These are phyloP conservation scores for Cherax quadricarinatus DNA, from an alignment of 1,140 invertebrate species.

Conservation along the genomic window DNA sequence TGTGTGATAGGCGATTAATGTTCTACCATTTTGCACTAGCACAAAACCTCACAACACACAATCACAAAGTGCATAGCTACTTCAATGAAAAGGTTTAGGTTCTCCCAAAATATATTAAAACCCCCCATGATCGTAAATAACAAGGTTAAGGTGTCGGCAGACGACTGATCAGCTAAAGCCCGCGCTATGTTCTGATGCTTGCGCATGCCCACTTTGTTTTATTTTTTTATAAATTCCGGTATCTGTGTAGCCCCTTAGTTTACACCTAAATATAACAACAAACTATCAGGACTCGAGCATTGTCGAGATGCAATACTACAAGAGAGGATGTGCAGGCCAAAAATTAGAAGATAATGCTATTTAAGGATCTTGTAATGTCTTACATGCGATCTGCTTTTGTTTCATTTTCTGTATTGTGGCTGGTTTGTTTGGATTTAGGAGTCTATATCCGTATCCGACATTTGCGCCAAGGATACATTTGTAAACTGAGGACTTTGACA, in stretches of 20 bases:
- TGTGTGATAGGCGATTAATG: neutral
- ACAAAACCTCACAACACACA: neutral
- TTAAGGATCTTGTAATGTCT: neutral
- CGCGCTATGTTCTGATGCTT: conserved; percentile 67
- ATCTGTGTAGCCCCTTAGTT: neutral
- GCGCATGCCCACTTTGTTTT: conserved; percentile 69
- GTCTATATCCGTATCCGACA: conserved; percentile 62
- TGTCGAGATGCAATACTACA: neutral
- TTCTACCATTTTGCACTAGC: neutral
- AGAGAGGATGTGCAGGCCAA: neutral
- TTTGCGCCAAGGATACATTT: conserved; percentile 71
- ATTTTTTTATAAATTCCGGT: conserved; percentile 60
- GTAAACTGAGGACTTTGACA: conserved; percentile 65
- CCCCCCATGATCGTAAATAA: conserved; percentile 1
- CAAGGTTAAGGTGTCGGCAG: conserved; percentile 9
- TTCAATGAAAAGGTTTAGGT: no score
- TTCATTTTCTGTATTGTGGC: conserved; percentile 32
- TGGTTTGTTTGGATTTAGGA: conserved; percentile 70
- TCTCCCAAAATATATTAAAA: neutral
- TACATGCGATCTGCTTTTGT: conserved; percentile 33
- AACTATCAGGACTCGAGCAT: neutral
- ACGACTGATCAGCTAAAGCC: conserved; percentile 60
- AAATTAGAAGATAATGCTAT: neutral
- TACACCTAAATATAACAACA: conserved; percentile 36
- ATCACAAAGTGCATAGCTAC: no score